Evolutionary conservation across 2,797 vertebrate genomes (phyloP), one percentile per base, ranked within the genome.

Genomic region (Amblyraja radiata): DNA sequence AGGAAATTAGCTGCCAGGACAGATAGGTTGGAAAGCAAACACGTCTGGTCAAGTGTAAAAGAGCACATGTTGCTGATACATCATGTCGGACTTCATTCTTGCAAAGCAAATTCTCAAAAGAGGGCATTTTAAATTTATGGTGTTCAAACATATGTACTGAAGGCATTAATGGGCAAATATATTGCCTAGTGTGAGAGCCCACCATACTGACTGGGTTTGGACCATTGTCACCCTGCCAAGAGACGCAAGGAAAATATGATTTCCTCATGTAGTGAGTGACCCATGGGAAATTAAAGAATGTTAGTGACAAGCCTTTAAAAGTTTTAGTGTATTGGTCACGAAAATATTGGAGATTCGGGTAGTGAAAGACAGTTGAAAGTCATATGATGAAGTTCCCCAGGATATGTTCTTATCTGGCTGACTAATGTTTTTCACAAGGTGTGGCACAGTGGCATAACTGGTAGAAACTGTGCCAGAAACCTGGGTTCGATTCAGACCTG

Each of bases 1-100:
- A 73, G 90, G 90, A 92, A 92, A 46, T 92, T 90, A 92, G 25
- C 9, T 58, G 39, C 36, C 90, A 76, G 39, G 73, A 74, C 36
- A 46, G 71, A 54, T 76, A 21, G 90, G 90, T 25, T 74, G 71
- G 90, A 76, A 71, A n/a, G 32, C n/a, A 92, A 92, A 74, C 39
- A 54, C 39, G 46, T 92, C 71, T n/a, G 25, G 90, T 25, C 68
- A 92, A 91, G 90, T 74, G 68, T 9, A 91, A 91, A 92, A 74
- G 76, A 7, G 6, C 39, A 58, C 39, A 36, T 86, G 83, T 86
- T 86, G n/a, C 14, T n/a, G 25, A 86, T 5, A 63, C 32, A 65
- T 74, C 36, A 46, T 74, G 39, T 74, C 13, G 2, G 54, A 28
- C 13, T 46, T 10, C 36, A 13, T 76, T 58, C 39, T 14, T 61